Evolutionary conservation across 2,113 vertebrate species (phyloP).

Genomic region (Zeus faber): DNA sequence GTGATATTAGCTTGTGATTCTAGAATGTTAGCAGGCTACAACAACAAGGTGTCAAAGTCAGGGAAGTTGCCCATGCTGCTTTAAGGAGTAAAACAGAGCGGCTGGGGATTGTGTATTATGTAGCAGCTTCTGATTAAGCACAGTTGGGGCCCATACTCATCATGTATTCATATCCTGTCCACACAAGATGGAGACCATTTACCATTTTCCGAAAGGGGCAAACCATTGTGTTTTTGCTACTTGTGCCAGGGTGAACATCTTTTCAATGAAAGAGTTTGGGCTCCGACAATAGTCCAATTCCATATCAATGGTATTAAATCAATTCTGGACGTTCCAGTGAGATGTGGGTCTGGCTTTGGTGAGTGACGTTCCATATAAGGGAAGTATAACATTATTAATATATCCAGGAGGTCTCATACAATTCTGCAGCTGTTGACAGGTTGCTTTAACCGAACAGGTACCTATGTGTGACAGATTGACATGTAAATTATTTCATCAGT

Average conservation of each 20-base stretch:
- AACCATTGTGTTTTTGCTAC: not conserved
- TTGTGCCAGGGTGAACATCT: not conserved
- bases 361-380: not conserved
- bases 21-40: not conserved
- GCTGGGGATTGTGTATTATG: slow-evolving; percentile 38
- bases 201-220: not conserved
- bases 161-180: slow-evolving; percentile 24
- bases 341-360: not conserved
- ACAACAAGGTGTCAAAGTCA: not conserved
- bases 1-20: too few relatives aligned
- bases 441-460: slow-evolving; percentile 9
- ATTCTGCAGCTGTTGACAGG: slow-evolving; percentile 1
- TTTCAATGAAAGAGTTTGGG: not conserved
- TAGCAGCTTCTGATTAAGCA: slow-evolving; percentile 34
- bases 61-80: slow-evolving; percentile 20
- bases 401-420: not conserved
- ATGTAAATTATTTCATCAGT: not conserved
- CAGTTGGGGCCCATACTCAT: slow-evolving; percentile 17
- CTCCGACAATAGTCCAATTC: too few relatives aligned
- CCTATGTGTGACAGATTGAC: not conserved
- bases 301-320: not conserved
- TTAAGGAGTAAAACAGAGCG: slow-evolving; percentile 26
- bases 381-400: too few relatives aligned
- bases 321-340: not conserved
- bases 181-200: slow-evolving; percentile 31